Percentiles rank a stretch among this genome's conserved stretches.
Evolutionary conservation across 2,113 vertebrate species (phyloP).

Genomic region (Antechinus flavipes): DNA sequence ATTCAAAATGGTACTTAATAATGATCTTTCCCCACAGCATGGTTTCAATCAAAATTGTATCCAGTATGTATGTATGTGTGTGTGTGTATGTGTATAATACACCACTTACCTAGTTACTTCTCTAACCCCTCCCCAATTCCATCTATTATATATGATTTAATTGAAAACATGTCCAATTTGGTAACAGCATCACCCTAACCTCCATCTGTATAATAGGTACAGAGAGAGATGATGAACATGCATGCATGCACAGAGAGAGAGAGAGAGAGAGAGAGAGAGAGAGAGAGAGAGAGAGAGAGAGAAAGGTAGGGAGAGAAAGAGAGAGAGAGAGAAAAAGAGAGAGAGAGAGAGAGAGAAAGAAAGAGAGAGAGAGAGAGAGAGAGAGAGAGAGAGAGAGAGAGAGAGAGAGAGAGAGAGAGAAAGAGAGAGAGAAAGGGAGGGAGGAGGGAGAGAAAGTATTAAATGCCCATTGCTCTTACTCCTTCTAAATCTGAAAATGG

Average conservation of each 20-base stretch:
- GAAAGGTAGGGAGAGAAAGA: no score
- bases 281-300: neutral
- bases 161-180: neutral
- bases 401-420: neutral
- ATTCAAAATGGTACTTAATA: neutral
- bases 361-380: no score
- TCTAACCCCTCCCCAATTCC: neutral
- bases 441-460: no score
- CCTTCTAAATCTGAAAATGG: neutral
- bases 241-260: no score
- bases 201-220: neutral
- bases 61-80: neutral
- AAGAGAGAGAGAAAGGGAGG: no score
- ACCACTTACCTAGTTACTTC: neutral
- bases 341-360: neutral
- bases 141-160: neutral
- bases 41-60: neutral
- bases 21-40: neutral
- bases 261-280: no score
- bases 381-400: neutral
- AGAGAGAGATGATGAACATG: no score
- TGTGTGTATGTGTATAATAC: neutral
- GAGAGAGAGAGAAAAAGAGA: neutral
- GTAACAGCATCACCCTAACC: neutral
- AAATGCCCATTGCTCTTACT: conserved; percentile 14